Evolutionary conservation across 2,113 vertebrate genomes (phyloP).

Genomic region (Actenoides hombroni): DNA sequence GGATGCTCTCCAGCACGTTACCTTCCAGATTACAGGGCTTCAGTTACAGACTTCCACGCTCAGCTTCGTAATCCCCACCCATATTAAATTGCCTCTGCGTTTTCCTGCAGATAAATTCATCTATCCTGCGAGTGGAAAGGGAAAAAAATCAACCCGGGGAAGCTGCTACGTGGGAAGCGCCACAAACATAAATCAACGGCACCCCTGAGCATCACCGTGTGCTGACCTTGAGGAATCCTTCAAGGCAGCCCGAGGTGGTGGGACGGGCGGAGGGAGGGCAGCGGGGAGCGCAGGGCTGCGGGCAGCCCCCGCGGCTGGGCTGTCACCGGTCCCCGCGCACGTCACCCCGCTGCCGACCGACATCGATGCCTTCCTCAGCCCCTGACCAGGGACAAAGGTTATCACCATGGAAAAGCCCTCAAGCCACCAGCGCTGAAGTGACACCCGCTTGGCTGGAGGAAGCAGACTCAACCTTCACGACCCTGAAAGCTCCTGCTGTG

Average conservation of each 20-base stretch:
- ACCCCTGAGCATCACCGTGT: neutral
- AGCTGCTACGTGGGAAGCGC: neutral
- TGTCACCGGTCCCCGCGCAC: neutral
- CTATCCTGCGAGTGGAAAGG: neutral
- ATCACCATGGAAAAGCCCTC: neutral
- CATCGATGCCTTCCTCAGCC: neutral
- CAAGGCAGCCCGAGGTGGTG: neutral
- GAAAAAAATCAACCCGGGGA: neutral
- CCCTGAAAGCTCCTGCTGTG: neutral
- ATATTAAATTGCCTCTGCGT: neutral
- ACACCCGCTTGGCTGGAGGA: neutral
- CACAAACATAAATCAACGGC: neutral
- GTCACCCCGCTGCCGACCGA: neutral
- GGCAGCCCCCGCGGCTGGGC: neutral
- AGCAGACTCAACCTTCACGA: neutral
- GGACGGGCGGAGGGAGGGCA: neutral
- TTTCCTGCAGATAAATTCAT: neutral
- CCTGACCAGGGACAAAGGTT: neutral
- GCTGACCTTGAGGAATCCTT: neutral
- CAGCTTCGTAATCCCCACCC: neutral
- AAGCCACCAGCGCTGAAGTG: neutral
- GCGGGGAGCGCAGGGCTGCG: accelerated
- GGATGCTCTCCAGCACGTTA: conserved; percentile 20
- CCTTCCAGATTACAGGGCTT: neutral
- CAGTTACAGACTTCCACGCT: neutral